phyloP scores from a whole-genome alignment of 2,113 vertebrate genomes.

The Barbus barbus region DNA sequence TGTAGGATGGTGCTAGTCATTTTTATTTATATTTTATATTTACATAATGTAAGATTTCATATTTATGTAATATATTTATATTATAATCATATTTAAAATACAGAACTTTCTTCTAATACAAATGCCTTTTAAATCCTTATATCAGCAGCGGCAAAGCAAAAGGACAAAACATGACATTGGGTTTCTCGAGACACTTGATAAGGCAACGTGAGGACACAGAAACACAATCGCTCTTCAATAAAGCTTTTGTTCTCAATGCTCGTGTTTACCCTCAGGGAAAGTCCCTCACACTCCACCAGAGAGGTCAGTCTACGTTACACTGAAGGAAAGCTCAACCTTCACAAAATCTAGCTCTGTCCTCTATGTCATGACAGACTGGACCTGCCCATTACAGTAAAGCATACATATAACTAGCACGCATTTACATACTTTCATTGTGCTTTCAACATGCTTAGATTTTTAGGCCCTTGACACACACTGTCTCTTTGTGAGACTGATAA shows the following conservation, averaged over 20 bases:
- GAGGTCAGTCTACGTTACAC: slow-evolving; percentile 44
- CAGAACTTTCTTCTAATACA: not conserved
- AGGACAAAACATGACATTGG: slow-evolving; percentile 1
- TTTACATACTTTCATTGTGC: not conserved
- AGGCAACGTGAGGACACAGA: slow-evolving; percentile 42
- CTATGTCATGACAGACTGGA: not conserved
- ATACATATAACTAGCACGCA: not conserved
- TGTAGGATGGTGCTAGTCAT: not conserved
- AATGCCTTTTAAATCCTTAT: not conserved
- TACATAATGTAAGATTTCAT: not conserved
- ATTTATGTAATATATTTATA: not conserved
- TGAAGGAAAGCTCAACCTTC: slow-evolving; percentile 35
- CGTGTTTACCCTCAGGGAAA: slow-evolving; percentile 55
- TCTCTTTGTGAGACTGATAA: slow-evolving; percentile 44
- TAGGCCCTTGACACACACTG: not conserved
- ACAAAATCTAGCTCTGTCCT: not conserved
- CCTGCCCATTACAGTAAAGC: not conserved
- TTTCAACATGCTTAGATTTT: not conserved
- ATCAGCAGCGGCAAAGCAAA: not conserved
- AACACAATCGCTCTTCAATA: slow-evolving; percentile 46
- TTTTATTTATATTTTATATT: not conserved
- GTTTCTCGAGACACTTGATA: slow-evolving; percentile 55
- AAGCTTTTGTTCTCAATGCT: slow-evolving; percentile 53
- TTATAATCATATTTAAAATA: too few relatives aligned
- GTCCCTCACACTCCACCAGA: slow-evolving; percentile 36